phyloP scores from a whole-genome alignment of 1,140 invertebrate species.

The Plodia interpunctella region DNA sequence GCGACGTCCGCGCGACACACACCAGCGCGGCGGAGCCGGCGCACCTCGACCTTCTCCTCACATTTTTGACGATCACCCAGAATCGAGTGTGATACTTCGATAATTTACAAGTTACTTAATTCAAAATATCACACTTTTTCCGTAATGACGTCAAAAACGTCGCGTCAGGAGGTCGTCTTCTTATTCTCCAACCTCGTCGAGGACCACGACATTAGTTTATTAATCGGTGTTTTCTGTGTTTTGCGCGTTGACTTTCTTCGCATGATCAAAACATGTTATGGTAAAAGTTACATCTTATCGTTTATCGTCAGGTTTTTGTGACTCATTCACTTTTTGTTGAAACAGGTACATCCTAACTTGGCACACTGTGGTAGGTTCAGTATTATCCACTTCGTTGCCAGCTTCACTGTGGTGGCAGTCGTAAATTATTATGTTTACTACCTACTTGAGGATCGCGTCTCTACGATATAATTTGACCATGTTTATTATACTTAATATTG shows the following conservation, averaged over 20 bases:
- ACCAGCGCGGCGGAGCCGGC: slow-evolving; percentile 69
- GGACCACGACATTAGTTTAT: slow-evolving; percentile 35
- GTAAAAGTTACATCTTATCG: slow-evolving; percentile 35
- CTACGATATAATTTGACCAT: too few relatives aligned
- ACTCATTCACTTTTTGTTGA: slow-evolving; percentile 34
- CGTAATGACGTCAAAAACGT: slow-evolving; percentile 15
- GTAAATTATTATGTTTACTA: too few relatives aligned
- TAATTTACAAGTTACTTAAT: slow-evolving; percentile 9
- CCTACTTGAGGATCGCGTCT: background rate
- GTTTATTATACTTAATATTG: too few relatives aligned
- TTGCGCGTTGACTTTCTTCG: slow-evolving; percentile 65
- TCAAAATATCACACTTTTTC: slow-evolving; percentile 13
- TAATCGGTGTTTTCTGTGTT: slow-evolving; percentile 62
- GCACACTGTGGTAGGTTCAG: slow-evolving; percentile 64
- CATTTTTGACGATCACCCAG: slow-evolving; percentile 38
- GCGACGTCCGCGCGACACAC: slow-evolving; percentile 50
- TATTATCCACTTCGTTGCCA: slow-evolving; percentile 28
- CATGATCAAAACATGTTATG: slow-evolving; percentile 61
- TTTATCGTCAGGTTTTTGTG: slow-evolving; percentile 33
- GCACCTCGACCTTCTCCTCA: slow-evolving; percentile 49
- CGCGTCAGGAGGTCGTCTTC: slow-evolving; percentile 32
- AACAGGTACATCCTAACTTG: slow-evolving; percentile 67
- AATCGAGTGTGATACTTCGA: slow-evolving; percentile 20
- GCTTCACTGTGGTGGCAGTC: slow-evolving; percentile 11
- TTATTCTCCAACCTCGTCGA: slow-evolving; percentile 36